Conservation (phyloP, 2,113 vertebrate genomes). For the Thalassarche chlororhynchos region DNA sequence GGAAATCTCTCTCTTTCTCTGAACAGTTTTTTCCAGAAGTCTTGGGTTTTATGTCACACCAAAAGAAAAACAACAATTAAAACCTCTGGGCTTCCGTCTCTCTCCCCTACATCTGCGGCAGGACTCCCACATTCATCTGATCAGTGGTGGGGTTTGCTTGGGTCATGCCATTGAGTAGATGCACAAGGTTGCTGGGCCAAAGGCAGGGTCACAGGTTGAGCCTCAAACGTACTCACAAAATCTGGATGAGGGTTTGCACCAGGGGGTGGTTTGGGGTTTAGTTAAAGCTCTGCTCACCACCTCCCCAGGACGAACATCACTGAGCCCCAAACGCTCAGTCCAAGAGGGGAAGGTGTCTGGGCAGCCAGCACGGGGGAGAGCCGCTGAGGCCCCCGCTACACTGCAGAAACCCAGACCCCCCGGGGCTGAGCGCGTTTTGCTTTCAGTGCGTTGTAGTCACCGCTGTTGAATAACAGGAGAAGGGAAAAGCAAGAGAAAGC, state of each 20-base stretch:
- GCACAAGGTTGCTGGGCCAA: not conserved
- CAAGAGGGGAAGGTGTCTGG: not conserved
- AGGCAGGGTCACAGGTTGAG: not conserved
- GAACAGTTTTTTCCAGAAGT: not conserved
- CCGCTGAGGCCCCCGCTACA: not conserved
- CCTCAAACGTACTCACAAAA: not conserved
- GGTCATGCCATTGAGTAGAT: not conserved
- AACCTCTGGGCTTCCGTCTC: rapidly evolving
- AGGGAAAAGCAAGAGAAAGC: not conserved
- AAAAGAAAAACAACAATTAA: not conserved
- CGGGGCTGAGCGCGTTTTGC: rapidly evolving
- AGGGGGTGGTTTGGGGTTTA: not conserved
- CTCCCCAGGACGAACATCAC: rapidly evolving
- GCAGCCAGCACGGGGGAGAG: not conserved
- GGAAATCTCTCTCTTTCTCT: not conserved
- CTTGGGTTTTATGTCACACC: not conserved
- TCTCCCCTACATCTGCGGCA: not conserved
- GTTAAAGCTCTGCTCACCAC: not conserved
- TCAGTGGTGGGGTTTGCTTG: not conserved
- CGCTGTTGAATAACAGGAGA: not conserved
- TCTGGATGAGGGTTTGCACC: not conserved
- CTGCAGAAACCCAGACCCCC: not conserved
- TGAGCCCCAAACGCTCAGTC: rapidly evolving
- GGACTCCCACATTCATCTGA: rapidly evolving
- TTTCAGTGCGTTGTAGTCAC: not conserved